A percentile compares a stretch with the other conserved stretches of the same genome.
Conservation (phyloP, 1,140 invertebrate genomes). For the Sycophila sp. region DNA sequence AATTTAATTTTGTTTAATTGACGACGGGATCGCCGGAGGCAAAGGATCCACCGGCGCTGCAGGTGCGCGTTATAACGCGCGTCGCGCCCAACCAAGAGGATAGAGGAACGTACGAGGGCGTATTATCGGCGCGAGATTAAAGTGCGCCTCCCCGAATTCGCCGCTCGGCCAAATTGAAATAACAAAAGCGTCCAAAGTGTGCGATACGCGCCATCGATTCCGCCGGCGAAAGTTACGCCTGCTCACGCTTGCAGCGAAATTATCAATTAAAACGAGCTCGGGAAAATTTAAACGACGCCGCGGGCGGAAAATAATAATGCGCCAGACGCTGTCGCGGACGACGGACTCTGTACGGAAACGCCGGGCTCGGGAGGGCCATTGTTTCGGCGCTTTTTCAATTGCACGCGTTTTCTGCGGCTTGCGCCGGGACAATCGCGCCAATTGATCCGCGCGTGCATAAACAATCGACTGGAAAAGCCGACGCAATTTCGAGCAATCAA, state of each 20-base stretch:
- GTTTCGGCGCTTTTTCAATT: conserved; percentile 2
- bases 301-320: not conserved
- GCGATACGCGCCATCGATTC: not conserved
- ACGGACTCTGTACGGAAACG: not conserved
- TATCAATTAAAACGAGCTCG: conserved; percentile 4
- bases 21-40: not conserved
- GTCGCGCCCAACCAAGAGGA: not conserved
- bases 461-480: too few species aligned
- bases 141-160: not conserved
- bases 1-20: conserved; percentile 27
- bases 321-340: not conserved
- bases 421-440: not conserved
- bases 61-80: not conserved
- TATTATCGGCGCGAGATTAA: conserved; percentile 3
- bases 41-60: not conserved
- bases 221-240: not conserved
- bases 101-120: not conserved
- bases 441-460: not conserved
- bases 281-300: not conserved
- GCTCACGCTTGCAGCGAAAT: not conserved
- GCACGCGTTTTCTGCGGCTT: not conserved
- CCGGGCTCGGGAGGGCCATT: not conserved
- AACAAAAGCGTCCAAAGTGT: not conserved
- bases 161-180: conserved; percentile 16
- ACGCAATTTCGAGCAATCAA: too few species aligned